phyloP scores from a whole-genome alignment of 1,140 invertebrate genomes.

The Sipha flava region DNA sequence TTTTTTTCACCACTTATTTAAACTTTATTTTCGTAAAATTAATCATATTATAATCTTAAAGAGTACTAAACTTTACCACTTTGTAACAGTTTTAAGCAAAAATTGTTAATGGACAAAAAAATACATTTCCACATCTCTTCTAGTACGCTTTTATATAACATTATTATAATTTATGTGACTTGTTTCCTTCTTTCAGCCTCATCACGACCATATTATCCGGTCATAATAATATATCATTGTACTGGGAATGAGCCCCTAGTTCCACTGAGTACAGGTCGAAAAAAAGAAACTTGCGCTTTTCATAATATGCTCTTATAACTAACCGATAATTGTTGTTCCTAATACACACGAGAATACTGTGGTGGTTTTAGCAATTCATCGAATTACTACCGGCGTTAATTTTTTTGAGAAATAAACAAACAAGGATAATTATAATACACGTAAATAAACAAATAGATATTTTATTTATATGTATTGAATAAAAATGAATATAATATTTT shows the following conservation, averaged over 20 bases:
- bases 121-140: background rate
- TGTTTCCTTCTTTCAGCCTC: slow-evolving; percentile 11
- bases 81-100: background rate
- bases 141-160: background rate
- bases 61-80: background rate
- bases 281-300: background rate
- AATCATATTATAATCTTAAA: background rate
- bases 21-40: background rate
- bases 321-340: background rate
- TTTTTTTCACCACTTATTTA: background rate
- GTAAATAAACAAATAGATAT: no score
- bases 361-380: background rate
- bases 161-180: slow-evolving; percentile 30
- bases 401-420: background rate
- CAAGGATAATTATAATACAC: no score
- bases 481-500: no score
- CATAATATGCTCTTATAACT: background rate
- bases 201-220: background rate
- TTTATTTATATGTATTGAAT: no score
- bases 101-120: background rate
- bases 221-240: slow-evolving; percentile 21
- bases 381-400: background rate
- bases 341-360: background rate
- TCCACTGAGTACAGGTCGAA: background rate
- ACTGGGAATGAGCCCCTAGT: background rate